phyloP scores from a whole-genome alignment of 30 jellyfish, hydroid and myxozoan genomes.

The Aurelia sp. region DNA sequence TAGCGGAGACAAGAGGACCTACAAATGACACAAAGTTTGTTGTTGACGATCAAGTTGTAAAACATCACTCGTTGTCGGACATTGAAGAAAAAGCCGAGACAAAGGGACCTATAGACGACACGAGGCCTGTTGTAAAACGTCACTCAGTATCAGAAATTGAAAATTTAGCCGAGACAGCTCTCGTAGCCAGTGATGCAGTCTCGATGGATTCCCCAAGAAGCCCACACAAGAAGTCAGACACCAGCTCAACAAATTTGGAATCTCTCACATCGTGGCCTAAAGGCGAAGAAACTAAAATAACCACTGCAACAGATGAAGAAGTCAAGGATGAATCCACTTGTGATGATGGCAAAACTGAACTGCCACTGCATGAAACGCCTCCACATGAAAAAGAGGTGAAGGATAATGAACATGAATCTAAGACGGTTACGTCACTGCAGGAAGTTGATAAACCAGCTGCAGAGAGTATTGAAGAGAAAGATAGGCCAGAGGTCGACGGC shows the following conservation, averaged over 20 bases:
- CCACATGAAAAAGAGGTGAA: neutral
- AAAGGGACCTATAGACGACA: too few species aligned
- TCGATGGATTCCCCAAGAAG: constrained; percentile 62
- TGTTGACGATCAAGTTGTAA: too few species aligned
- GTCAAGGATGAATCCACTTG: too few species aligned
- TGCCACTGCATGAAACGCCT: neutral
- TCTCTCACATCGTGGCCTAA: neutral
- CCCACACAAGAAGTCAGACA: constrained; percentile 22
- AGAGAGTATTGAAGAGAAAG: neutral
- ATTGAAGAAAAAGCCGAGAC: too few species aligned
- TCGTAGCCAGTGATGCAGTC: constrained; percentile 53
- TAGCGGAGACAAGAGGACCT: too few species aligned
- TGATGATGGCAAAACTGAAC: neutral
- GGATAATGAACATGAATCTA: neutral
- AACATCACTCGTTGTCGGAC: too few species aligned
- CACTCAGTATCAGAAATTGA: neutral
- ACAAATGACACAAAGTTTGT: too few species aligned
- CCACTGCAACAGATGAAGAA: too few species aligned
- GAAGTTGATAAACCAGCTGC: neutral
- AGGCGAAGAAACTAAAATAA: too few species aligned
- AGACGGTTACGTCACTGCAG: neutral
- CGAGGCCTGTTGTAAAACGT: too few species aligned
- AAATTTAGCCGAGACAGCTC: constrained; percentile 5
- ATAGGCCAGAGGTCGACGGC: neutral
- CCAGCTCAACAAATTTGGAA: neutral